Conservation (phyloP, 1,140 invertebrate genomes). For the Ditylenchus dipsaci region DNA sequence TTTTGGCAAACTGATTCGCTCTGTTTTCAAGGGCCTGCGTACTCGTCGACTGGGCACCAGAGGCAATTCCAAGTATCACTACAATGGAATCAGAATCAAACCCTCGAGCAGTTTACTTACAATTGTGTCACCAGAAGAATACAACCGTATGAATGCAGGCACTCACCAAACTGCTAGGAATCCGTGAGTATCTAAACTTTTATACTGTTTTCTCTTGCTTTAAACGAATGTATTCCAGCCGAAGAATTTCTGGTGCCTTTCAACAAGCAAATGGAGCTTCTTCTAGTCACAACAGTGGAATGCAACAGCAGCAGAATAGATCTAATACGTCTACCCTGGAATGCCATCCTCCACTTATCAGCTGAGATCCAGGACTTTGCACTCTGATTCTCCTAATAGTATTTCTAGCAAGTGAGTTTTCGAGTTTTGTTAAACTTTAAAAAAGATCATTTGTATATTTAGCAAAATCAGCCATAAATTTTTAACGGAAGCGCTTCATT, state of each 20-base stretch:
- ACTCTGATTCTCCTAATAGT: background rate
- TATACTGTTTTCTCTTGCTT: too few species aligned
- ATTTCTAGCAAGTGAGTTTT: too few species aligned
- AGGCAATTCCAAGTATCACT: slow-evolving; percentile 99
- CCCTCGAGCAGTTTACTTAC: slow-evolving; percentile 22
- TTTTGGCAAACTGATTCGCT: slow-evolving; percentile 95
- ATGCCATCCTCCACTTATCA: background rate
- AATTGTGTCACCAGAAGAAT: slow-evolving; percentile 21
- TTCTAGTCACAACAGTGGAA: background rate
- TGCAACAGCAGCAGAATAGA: background rate
- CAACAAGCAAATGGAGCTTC: background rate
- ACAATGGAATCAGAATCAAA: slow-evolving; percentile 64
- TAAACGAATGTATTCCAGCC: too few species aligned
- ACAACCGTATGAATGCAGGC: slow-evolving; percentile 18
- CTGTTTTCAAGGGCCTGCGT: slow-evolving; percentile 88
- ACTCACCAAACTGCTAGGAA: slow-evolving; percentile 4
- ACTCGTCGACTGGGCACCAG: slow-evolving; percentile 88
- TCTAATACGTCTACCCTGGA: background rate
- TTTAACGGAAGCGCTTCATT: too few species aligned
- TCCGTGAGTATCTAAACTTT: background rate
- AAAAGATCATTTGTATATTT: too few species aligned
- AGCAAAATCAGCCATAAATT: too few species aligned
- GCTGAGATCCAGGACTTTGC: background rate
- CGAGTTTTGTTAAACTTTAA: too few species aligned
- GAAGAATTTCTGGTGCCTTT: background rate